Evolutionary conservation across 2,113 vertebrate species (phyloP).

Genomic region (Pseudonaja textilis): DNA sequence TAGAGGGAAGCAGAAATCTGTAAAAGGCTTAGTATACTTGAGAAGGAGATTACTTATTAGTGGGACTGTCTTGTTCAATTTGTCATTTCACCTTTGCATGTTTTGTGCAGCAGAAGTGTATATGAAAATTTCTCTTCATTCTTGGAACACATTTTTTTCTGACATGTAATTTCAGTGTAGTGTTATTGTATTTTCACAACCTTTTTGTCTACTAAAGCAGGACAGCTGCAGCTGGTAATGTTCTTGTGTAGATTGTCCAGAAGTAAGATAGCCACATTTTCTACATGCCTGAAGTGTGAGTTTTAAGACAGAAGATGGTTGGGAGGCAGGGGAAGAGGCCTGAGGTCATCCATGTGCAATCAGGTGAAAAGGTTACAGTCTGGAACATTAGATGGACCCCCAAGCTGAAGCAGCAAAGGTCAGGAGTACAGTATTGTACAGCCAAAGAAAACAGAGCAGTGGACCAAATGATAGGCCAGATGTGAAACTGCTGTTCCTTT

Average conservation of each 20-base stretch:
- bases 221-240: slow-evolving; percentile 51
- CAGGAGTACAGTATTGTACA: slow-evolving; percentile 30
- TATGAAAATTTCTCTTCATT: neutral
- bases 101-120: neutral
- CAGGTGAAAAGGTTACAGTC: slow-evolving; percentile 51
- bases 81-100: neutral
- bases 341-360: slow-evolving; percentile 34
- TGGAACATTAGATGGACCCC: slow-evolving; percentile 34
- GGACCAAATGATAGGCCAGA: slow-evolving; percentile 32
- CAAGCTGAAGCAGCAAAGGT: slow-evolving; percentile 36
- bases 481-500: slow-evolving; percentile 49
- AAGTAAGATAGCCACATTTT: slow-evolving; percentile 39
- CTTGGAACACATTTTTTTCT: neutral
- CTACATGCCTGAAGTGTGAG: slow-evolving; percentile 52
- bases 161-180: neutral
- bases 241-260: slow-evolving; percentile 45
- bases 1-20: neutral
- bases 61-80: neutral
- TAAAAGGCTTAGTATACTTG: neutral
- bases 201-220: slow-evolving; percentile 33
- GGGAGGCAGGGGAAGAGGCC: slow-evolving; percentile 1
- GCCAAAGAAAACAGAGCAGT: slow-evolving; percentile 48
- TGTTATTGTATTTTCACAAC: neutral
- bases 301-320: slow-evolving; percentile 49
- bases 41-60: neutral